Evolutionary conservation across 2,888 invertebrate genomes (phyloP), one percentile per base, ranked within the genome.

Genomic region (Drosophila parthenogenetica): DNA sequence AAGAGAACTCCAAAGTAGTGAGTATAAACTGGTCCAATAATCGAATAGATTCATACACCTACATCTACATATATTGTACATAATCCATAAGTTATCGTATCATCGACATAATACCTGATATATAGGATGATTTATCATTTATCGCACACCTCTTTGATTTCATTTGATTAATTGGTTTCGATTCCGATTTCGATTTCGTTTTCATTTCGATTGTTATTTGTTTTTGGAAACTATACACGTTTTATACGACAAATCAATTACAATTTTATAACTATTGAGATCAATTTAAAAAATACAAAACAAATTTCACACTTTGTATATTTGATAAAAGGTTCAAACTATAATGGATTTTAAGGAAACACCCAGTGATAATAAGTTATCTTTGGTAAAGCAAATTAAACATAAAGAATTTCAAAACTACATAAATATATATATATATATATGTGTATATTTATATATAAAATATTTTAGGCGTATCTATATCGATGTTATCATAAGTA

Each of bases 301-400:
- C 29, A 29, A 29, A 74, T 74, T 80, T 83, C 69, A 77, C 67
- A 80, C 65, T 86, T 88, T 86, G 65, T 84, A 84, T 84, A 89
- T 85, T 85, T 84, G 70, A 83, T 80, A 88, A 90, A 91, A 96
- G 96, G 95, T 95, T 94, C 95, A 96, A 94, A 94, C 95, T 94
- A 95, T 96, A 95, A 96, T 96, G 95, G 97, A 96, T 94, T 96
- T 95, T 95, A 96, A 95, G 95, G 96, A 96, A 94, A 94, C 94
- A 94, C 95, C 95, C 93, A 95, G 96, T 93, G 97, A 97, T 95
- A 97, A 97, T 94, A 96, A 96, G 94, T 95, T 96, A 93, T 97
- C 97, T 94, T 95, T 97, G 97, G 97, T 97, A 95, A 95, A 94
- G 93, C 89, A 77, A 64, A 71, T 29, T 11, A 55, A 62, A 43